These are phyloP conservation scores for Coluber constrictor DNA, from an alignment of 2,797 vertebrate genomes.

Conservation along the genomic window DNA sequence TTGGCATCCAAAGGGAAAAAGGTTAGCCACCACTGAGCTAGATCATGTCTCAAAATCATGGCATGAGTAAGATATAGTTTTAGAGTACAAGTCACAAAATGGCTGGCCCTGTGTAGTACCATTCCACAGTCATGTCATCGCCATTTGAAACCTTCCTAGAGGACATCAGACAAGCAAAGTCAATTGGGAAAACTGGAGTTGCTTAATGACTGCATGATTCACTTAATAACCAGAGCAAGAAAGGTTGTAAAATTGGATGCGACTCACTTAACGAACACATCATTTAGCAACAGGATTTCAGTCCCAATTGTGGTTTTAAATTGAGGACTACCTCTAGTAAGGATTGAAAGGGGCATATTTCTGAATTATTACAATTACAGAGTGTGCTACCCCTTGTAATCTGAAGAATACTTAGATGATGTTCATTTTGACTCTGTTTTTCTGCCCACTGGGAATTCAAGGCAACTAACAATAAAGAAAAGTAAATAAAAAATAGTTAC, in stretches of 20 bases:
- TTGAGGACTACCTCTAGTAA: background rate
- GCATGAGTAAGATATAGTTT: background rate
- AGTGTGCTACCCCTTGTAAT: background rate
- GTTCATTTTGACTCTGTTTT: background rate
- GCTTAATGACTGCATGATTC: background rate
- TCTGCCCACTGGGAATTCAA: background rate
- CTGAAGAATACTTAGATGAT: background rate
- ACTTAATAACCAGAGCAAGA: background rate
- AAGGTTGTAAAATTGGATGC: background rate
- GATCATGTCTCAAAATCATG: background rate
- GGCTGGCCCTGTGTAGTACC: background rate
- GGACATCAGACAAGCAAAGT: background rate
- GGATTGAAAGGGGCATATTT: background rate
- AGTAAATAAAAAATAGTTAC: background rate
- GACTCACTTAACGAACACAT: background rate
- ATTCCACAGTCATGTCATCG: background rate
- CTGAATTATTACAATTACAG: background rate
- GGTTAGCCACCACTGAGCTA: background rate
- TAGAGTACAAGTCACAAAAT: background rate
- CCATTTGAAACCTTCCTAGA: background rate
- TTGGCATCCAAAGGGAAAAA: too few relatives aligned
- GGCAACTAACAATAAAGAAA: background rate
- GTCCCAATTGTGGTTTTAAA: background rate
- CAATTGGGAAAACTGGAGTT: background rate
- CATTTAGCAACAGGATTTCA: background rate